Evolutionary conservation across 2,113 vertebrate genomes (phyloP), one percentile per base, ranked within the genome.

Genomic region (Muntiacus reevesi): DNA sequence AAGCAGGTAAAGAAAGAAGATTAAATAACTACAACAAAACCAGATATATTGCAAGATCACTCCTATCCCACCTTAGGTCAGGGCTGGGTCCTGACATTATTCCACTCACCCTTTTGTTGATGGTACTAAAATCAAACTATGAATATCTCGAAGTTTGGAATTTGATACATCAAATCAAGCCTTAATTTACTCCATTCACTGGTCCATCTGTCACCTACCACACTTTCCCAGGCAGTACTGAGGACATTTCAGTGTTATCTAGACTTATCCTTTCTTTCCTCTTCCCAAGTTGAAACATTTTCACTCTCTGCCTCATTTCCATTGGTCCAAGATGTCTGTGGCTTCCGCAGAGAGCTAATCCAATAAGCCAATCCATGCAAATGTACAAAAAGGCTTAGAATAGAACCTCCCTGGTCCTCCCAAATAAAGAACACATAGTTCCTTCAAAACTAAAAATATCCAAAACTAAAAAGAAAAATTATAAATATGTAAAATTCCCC

Each of bases 381-480:
- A 91, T 67, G 64, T 60, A 47, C 25, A 81, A 76, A 89, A 93
- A 92, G 23, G 21, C 79, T 90, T 67, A 95, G 57, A 97, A 45
- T 82, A 96, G n/a, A 95, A 89, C 74, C 55, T 81, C 62, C 74
- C 62, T 90, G 76, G 52, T 78, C 21, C 7, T 94, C 62, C 79
- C 90, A 95, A 97, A 95, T 94, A 96, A 97, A 93, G 52, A 81
- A 76, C 45, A 87, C 78, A 97, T 43, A 74, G 59, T 96, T 96
- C n/a, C 52, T 97, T 94, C n/a, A 97, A 94, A 36, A 87, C 52
- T 92, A 91, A 95, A 97, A 95, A 97, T 91, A 91, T 28, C 30
- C 27, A 88, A 92, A 97, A 85, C 64, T 43, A 86, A 96, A 95
- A 95, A 52, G 87, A 96, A 98, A 97, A 92, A n/a, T 52, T 74